Conservation (phyloP, 1,140 invertebrate species). For the Bombus terrestris region DNA sequence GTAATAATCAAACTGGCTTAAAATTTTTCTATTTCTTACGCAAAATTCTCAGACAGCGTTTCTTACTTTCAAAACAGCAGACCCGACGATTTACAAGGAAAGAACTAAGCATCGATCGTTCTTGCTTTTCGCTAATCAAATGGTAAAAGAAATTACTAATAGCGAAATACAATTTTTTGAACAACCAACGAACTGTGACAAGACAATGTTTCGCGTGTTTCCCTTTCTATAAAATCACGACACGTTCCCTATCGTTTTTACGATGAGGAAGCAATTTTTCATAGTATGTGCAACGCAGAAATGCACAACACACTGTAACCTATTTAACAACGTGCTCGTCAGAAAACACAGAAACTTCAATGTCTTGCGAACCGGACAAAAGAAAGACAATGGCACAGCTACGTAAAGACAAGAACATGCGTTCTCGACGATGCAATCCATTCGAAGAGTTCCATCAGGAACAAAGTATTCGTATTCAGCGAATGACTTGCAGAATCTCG, state of each 20-base stretch:
- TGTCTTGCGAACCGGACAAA: not conserved
- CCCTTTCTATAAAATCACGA: not conserved
- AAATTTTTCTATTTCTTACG: not conserved
- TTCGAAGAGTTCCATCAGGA: not conserved
- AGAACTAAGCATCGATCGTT: not conserved
- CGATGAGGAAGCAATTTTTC: too few relatives aligned
- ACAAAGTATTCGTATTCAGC: not conserved
- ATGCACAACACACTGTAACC: too few relatives aligned
- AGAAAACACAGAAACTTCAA: not conserved
- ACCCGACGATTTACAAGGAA: not conserved
- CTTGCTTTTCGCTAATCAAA: not conserved
- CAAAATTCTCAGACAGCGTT: not conserved
- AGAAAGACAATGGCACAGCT: not conserved
- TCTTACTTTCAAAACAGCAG: not conserved
- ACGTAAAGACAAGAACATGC: slow-evolving; percentile 26
- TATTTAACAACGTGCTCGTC: too few relatives aligned
- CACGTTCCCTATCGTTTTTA: too few relatives aligned
- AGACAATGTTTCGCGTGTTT: not conserved
- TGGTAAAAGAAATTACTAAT: not conserved
- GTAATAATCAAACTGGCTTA: not conserved
- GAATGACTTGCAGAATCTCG: slow-evolving; percentile 32
- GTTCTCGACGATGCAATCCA: not conserved
- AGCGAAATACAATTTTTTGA: not conserved
- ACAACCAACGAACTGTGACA: slow-evolving; percentile 6
- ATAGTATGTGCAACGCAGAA: too few relatives aligned